Percentiles rank a stretch among this genome's conserved stretches.
These are phyloP conservation scores for Flabesymbios commensalis DNA, from an alignment of 2,888 invertebrate species.

Conservation along the genomic window DNA sequence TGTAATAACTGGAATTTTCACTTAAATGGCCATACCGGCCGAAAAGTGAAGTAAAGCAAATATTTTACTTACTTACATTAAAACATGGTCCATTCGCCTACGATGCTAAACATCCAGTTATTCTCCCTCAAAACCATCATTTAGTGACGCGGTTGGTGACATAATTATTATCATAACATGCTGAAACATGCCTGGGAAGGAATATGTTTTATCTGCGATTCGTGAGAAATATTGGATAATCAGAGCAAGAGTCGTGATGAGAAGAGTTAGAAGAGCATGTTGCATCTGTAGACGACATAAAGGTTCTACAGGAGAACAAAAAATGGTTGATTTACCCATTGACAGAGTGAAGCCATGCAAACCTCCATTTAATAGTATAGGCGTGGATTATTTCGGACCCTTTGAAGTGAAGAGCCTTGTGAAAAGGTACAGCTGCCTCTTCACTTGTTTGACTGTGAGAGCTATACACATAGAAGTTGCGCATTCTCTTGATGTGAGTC, in stretches of 20 bases:
- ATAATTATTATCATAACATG: too few relatives aligned
- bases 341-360: not conserved
- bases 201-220: slow-evolving; percentile 10
- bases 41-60: too few relatives aligned
- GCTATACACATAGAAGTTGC: slow-evolving; percentile 9
- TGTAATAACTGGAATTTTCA: too few relatives aligned
- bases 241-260: not conserved
- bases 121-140: too few relatives aligned
- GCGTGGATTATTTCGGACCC: slow-evolving; percentile 17
- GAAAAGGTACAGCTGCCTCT: slow-evolving; percentile 9
- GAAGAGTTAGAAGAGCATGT: not conserved
- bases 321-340: slow-evolving; percentile 2
- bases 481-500: not conserved
- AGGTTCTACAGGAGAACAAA: not conserved
- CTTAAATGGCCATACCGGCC: too few relatives aligned
- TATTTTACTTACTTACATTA: too few relatives aligned
- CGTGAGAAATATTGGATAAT: slow-evolving; percentile 8
- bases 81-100: too few relatives aligned
- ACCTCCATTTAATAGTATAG: slow-evolving; percentile 18
- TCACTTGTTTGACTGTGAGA: slow-evolving; percentile 3
- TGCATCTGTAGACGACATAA: not conserved
- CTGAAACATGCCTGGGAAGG: too few relatives aligned
- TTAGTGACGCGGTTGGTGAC: too few relatives aligned
- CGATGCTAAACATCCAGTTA: too few relatives aligned
- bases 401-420: not conserved